Conservation (phyloP, 2,888 invertebrate species). For the Cantharis lateralis region DNA sequence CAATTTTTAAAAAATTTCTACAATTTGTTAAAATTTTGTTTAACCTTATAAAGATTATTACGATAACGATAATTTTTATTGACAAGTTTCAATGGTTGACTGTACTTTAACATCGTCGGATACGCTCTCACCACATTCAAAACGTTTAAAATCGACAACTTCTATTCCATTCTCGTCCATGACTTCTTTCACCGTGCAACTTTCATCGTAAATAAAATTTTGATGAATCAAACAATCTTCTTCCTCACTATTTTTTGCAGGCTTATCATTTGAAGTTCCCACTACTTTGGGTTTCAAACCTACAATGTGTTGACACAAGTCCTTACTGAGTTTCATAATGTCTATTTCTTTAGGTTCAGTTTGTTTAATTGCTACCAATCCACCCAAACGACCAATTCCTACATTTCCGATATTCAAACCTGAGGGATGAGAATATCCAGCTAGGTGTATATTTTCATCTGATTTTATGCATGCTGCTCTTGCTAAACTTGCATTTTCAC, state of each 20-base stretch:
- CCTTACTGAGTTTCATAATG: conserved; percentile 63
- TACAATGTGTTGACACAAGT: conserved; percentile 91
- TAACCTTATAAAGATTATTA: neutral
- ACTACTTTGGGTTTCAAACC: conserved; percentile 83
- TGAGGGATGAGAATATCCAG: conserved; percentile 82
- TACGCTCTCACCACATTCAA: conserved; percentile 79
- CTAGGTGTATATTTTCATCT: conserved; percentile 60
- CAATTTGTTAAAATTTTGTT: neutral
- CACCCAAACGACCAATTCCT: conserved; percentile 83
- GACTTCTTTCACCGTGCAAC: conserved; percentile 73
- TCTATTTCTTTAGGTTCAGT: conserved; percentile 51
- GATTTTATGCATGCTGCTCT: conserved; percentile 79
- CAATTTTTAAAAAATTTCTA: conserved; percentile 5
- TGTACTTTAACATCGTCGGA: conserved; percentile 56
- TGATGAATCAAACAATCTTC: conserved; percentile 84
- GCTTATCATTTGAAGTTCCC: conserved; percentile 66
- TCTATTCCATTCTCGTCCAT: conserved; percentile 67
- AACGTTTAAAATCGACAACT: conserved; percentile 82
- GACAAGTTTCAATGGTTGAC: conserved; percentile 67
- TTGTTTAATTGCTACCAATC: conserved; percentile 74
- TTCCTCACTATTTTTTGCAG: conserved; percentile 69
- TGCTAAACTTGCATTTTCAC: conserved; percentile 85
- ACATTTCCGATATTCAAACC: conserved; percentile 56
- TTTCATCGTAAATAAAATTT: conserved; percentile 83
- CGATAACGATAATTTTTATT: conserved; percentile 50